A percentile compares a stretch with the other conserved stretches of the same genome.
Evolutionary conservation across 35 echinoderm and acorn worm genomes (phyloP).

Genomic region (Amphiura filiformis): DNA sequence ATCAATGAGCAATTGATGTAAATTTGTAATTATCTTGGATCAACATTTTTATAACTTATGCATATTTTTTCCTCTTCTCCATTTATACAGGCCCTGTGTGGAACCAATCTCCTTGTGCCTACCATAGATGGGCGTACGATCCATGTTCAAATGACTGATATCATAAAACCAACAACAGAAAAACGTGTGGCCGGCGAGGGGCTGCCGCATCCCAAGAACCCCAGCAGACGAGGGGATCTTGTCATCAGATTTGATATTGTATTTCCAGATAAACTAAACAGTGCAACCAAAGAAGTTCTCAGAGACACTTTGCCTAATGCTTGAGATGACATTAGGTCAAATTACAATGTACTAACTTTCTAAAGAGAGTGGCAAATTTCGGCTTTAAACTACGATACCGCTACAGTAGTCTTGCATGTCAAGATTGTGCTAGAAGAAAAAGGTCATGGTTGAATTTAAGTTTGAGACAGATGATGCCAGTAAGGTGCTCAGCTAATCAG

Average conservation of each 20-base stretch:
- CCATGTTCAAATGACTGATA: constrained; percentile 53
- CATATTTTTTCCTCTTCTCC: constrained; percentile 7
- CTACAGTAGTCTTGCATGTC: no score
- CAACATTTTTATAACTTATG: no score
- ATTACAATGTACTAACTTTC: no score
- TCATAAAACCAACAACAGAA: constrained; percentile 84
- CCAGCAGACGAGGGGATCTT: constrained; percentile 73
- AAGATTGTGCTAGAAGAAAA: no score
- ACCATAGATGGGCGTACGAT: constrained; percentile 90
- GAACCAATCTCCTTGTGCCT: constrained; percentile 74
- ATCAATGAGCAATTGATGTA: no score
- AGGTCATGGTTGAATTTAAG: no score
- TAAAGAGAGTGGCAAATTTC: no score
- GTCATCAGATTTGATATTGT: constrained; percentile 88
- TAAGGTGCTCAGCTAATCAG: no score
- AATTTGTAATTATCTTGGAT: no score
- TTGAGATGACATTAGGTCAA: no score
- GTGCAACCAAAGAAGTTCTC: constrained; percentile 77
- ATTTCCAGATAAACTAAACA: constrained; percentile 85
- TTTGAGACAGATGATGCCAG: no score
- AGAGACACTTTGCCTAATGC: constrained; percentile 71
- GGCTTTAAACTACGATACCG: no score
- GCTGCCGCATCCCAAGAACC: constrained; percentile 85
- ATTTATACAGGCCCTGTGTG: constrained; percentile 63
- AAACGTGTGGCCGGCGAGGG: constrained; percentile 82